Conservation (phyloP, 1,140 invertebrate genomes). For the Brachionus plicatilis region DNA sequence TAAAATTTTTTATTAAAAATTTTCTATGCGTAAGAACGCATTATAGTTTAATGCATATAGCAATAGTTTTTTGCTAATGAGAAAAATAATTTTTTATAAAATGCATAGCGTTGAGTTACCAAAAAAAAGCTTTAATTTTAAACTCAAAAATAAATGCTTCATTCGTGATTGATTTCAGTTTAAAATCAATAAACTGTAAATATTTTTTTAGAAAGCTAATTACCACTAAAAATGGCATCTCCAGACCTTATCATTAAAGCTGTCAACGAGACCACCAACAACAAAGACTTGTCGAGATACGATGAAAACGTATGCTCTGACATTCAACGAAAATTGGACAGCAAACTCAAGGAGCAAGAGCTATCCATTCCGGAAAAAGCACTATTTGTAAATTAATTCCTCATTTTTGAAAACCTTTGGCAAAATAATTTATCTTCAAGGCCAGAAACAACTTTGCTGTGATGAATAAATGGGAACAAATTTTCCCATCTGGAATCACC, state of each 20-base stretch:
- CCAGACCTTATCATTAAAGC: constrained; percentile 10
- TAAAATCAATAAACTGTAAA: not conserved
- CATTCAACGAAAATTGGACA: constrained; percentile 26
- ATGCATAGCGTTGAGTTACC: constrained; percentile 27
- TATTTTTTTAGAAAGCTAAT: not conserved
- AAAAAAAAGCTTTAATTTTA: not conserved
- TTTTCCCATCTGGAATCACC: constrained; percentile 16
- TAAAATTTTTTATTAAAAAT: not conserved
- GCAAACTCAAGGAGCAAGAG: not conserved
- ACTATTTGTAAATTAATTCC: not conserved
- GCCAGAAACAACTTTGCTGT: constrained; percentile 36
- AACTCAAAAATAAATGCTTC: not conserved
- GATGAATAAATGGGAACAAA: constrained; percentile 34
- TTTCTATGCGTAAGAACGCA: not conserved
- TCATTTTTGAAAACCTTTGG: not conserved
- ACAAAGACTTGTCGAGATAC: constrained; percentile 28
- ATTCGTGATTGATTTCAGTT: not conserved
- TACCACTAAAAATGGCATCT: constrained; percentile 30
- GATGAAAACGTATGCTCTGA: constrained; percentile 23
- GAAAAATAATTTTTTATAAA: constrained; percentile 9
- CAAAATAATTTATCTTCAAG: not conserved
- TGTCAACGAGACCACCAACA: not conserved
- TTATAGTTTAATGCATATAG: not conserved
- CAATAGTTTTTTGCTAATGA: not conserved
- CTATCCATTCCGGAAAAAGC: not conserved